Evolutionary conservation across 2,888 invertebrate species (phyloP).

Genomic region (Tachina fera): DNA sequence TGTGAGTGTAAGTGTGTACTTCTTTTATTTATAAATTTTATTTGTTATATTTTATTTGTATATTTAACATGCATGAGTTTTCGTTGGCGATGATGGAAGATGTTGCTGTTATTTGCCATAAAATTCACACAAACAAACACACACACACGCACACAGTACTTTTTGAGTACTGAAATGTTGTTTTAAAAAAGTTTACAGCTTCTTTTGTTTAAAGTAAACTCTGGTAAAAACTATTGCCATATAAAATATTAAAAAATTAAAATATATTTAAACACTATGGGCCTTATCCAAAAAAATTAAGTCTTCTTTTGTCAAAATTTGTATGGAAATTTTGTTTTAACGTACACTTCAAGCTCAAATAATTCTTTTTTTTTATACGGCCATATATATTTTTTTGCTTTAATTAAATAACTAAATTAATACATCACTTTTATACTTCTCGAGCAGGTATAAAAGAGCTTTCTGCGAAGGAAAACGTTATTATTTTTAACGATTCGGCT

Average conservation of each 20-base stretch:
- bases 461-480: no score
- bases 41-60: slow-evolving; percentile 47
- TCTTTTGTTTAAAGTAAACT: slow-evolving; percentile 3
- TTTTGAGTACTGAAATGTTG: slow-evolving; percentile 10
- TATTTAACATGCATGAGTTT: slow-evolving; percentile 52
- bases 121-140: slow-evolving; percentile 26
- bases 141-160: background rate
- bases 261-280: background rate
- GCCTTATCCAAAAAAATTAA: no score
- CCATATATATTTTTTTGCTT: no score
- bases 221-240: background rate
- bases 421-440: no score
- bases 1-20: background rate
- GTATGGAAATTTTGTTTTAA: no score
- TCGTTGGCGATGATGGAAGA: slow-evolving; percentile 50
- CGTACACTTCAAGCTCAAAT: no score
- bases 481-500: background rate
- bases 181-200: slow-evolving; percentile 20
- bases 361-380: no score
- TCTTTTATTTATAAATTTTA: slow-evolving; percentile 23
- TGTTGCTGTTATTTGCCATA: slow-evolving; percentile 39
- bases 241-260: background rate
- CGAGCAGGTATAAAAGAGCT: no score
- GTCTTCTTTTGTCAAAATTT: no score
- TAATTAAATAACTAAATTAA: no score